Conservation (phyloP, 2,888 invertebrate species). For the Dermolepida albohirtum region DNA sequence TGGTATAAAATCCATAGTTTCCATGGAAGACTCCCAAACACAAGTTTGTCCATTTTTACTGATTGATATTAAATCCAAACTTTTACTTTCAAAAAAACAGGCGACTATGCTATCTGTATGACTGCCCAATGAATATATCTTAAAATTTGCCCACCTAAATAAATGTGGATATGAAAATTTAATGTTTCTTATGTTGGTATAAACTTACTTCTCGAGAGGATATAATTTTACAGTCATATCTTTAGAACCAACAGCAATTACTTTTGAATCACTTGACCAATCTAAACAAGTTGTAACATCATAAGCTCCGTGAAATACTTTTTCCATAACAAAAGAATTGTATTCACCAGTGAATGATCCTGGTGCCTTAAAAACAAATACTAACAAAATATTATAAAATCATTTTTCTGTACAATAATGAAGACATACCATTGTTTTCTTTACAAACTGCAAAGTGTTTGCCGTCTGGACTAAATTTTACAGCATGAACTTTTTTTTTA, state of each 20-base stretch:
- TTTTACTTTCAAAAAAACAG: constrained; percentile 89
- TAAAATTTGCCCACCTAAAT: constrained; percentile 74
- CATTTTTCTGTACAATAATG: background rate
- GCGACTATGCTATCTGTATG: constrained; percentile 88
- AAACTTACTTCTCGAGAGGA: constrained; percentile 73
- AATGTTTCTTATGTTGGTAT: background rate
- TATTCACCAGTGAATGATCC: constrained; percentile 83
- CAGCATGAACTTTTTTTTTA: constrained; percentile 77
- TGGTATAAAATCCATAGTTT: constrained; percentile 75
- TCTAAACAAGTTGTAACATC: constrained; percentile 89
- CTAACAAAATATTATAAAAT: constrained; percentile 61
- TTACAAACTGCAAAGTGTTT: constrained; percentile 92
- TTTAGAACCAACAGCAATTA: constrained; percentile 90
- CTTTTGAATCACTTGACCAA: constrained; percentile 93
- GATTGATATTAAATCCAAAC: constrained; percentile 85
- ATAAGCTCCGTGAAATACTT: constrained; percentile 83
- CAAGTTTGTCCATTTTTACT: constrained; percentile 87
- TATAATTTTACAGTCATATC: constrained; percentile 91
- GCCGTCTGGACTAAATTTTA: constrained; percentile 95
- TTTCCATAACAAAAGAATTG: constrained; percentile 88
- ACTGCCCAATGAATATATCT: constrained; percentile 81
- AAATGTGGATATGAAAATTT: constrained; percentile 21
- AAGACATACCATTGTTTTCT: constrained; percentile 77
- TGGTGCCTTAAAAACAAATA: constrained; percentile 89
- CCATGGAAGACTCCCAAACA: constrained; percentile 87